Base-by-base conservation (phyloP, 2,797 vertebrate genomes). In the Sebastolobus altivelis region DNA sequence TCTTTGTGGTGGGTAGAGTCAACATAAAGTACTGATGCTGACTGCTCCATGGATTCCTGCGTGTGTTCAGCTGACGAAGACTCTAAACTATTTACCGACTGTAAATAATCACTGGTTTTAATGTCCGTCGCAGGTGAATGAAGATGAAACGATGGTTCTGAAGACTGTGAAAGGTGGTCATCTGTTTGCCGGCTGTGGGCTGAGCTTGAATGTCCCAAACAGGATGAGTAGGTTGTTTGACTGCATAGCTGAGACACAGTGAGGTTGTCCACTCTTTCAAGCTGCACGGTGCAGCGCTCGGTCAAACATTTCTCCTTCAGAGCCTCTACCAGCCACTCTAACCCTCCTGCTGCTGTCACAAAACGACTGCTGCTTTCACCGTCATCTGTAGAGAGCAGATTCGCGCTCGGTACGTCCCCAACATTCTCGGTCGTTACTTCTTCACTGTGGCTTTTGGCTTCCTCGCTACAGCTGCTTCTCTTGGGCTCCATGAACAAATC, bases 301-400 rank as follows among this genome's bases (percentile, higher is more conserved):
- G 76, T 84, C 84, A 93, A 79, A 84, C 92, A 93, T 62, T 80
- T 83, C 46, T 92, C 69, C 72, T 93, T 95, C 55, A 95, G 68
- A 70, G 63, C 66, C 31, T 94, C 83, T 0, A 63, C 61, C 16
- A 92, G 59, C 88, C 86, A 89, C 33, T 92, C 85, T 8, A 89
- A 52, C 54, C 72, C 84, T 68, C 72, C 87, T 14, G 62, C 35
- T 16, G 88, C 84, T 0, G 92, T 92, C 61, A 87, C 78, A 70
- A 89, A 92, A 18, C 10, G 9, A 67, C 77, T 77, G 77, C 78
- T 82, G 67, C 43, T 60, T 31, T 83, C 77, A 49, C 77, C 43
- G 73, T 85, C 29, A 5, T 58, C 71, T 20, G 56, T n/a, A 22
- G 75, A 77, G 33, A 79, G 55, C 1, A 55, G 49, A 62, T 25